Evolutionary conservation across 2,113 vertebrate species (phyloP).

Genomic region (Cervus canadensis): DNA sequence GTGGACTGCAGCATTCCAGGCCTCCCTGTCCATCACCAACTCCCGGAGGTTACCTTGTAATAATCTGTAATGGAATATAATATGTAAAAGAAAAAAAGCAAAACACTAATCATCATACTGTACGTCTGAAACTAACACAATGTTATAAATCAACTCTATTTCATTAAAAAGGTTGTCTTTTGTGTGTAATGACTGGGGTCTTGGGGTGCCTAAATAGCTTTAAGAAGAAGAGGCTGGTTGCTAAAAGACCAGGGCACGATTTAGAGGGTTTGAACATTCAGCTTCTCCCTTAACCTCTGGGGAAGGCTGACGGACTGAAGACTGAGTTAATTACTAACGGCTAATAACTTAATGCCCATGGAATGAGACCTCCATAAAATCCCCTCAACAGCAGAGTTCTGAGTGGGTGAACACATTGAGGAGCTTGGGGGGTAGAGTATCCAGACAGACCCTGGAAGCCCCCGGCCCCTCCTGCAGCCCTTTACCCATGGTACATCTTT

Average conservation of each 20-base stretch:
- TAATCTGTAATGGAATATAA: not conserved
- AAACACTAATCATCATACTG: not conserved
- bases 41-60: not conserved
- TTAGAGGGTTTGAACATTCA: not conserved
- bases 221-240: not conserved
- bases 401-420: not conserved
- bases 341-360: not conserved
- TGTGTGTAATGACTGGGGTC: not conserved
- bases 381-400: not conserved
- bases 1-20: no score
- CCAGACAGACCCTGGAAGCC: not conserved
- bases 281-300: not conserved
- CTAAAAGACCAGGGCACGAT: not conserved
- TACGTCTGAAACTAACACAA: not conserved
- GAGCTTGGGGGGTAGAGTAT: not conserved
- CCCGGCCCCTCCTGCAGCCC: accelerated
- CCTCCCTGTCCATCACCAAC: no score
- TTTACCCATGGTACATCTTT: not conserved
- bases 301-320: not conserved
- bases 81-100: not conserved
- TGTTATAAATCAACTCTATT: not conserved
- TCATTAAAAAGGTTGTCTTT: not conserved
- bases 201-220: not conserved
- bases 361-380: not conserved
- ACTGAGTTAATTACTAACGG: not conserved